Evolutionary conservation across 2,797 vertebrate species (phyloP), one percentile per base, ranked within the genome.

Genomic region (Microtus agrestis): DNA sequence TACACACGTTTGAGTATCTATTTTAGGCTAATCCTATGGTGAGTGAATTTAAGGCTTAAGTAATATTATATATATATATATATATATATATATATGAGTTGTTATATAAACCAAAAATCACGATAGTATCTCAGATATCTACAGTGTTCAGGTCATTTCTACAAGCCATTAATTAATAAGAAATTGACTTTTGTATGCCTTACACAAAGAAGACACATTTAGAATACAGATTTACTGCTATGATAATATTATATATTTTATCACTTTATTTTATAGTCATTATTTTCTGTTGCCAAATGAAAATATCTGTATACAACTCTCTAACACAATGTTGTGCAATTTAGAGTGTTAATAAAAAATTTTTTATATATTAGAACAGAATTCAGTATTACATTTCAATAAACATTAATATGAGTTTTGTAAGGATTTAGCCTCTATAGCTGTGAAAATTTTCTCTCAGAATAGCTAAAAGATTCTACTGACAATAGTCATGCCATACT

Each of bases 331-430:
- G 2, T 51, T 59, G 3, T 46, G 0, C 76, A 9, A 73, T 91
- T 91, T 91, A 89, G 6, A 67, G 11, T 91, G 51, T 59, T 43
- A 82, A 91, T 91, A 46, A 67, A 93, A 93, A 95, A 15, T 4
- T 63, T 92, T 19, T 78, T 13, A 56, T 40, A 69, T 87, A 63
- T 51, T 78, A 90, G 77, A 82, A 89, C 29, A 84, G 2, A 1
- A 21, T 6, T 69, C 21, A 76, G 25, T 69, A 15, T 67, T 94
- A 19, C 1, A 78, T 92, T 85, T 77, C 8, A 89, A 0, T 85
- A n/a, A 48, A 78, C 54, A 88, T 40, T n/a, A 94, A 90, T 5
- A 27, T 61, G 34, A 9, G 6, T n/a, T 82, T 21, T 89, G 82
- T 29, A 94, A 96, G 40, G 61, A 0, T 3, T 78, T 95, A 25